Base-by-base conservation (phyloP, 2,113 vertebrate genomes). In the Tetrax tetrax region DNA sequence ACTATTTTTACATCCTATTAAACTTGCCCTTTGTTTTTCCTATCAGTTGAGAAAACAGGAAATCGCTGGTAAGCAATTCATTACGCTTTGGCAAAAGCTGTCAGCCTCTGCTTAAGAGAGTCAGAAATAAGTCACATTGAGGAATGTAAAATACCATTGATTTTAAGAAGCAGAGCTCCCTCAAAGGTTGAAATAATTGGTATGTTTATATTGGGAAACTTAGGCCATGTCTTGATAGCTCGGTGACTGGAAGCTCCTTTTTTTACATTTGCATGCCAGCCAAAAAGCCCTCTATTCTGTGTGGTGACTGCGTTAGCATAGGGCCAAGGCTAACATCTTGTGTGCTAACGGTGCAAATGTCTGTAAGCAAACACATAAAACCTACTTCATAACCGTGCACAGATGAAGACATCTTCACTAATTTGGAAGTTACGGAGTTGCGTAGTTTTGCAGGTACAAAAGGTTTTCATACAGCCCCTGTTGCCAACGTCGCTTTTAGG, bases 31-130 rank as follows among this genome's bases (percentile, higher is more conserved):
- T 7, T 60, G 20, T 81, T 90, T 89, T 79, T 75, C 4, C 2
- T 87, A 65, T 70, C 87, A 60, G 14, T 50, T 64, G 50, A 72
- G 28, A 68, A 89, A 90, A 89, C 4, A 89, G 43, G 65, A 90
- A 92, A 68, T 21, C 61, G 57, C 27, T 27, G 33, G 37, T 75
- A 75, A 84, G 77, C 31, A 90, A 90, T 83, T 89, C 68, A 84
- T 93, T 89, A 72, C 41, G n/a, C 48, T 90, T 90, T 33, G 64
- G 35, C 61, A 96, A 92, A 92, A 84, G 14, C 53, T 84, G 71
- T 78, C 82, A 90, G n/a, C 14, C 38, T 77, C 38, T 83, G 63
- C 51, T 80, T 61, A 59, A 78, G 29, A 70, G 27, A 65, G 65
- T 69, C 2, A 72, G 50, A 93, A 94, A 23, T 69, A 93, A 82